Evolutionary conservation across 2,113 vertebrate species (phyloP), one percentile per base, ranked within the genome.

Genomic region (Sphaerodactylus townsendi): DNA sequence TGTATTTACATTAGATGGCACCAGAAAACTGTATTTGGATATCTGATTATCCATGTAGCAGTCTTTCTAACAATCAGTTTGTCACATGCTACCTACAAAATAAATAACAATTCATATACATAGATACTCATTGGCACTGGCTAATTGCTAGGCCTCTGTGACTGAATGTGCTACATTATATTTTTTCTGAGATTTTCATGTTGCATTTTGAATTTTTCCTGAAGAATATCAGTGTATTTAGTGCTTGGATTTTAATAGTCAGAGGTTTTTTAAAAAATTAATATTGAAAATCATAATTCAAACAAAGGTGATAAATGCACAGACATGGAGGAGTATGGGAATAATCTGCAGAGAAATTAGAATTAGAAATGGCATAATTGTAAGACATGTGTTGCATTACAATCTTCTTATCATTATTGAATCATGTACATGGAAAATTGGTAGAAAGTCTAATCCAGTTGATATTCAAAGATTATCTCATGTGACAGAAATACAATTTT

Each of bases 281-380:
- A 81, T 77, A 71, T 90, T 91, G 84, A 70, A 82, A 80, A 64
- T 17, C 48, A 91, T 78, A 44, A 14, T 62, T 72, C 82, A 83
- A 2, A 13, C 83, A 77, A 28, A 21, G 10, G 1, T 8, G 83
- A 71, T 70, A 84, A 84, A 89, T 81, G 81, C 0, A 0, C 46
- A 71, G 81, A 85, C 74, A 53, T 0, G 64, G 82, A 87, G 83
- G 1, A 23, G 59, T 85, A 75, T 35, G 82, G 84, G 28, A 1
- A 35, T 82, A 88, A 92, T 89, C 74, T 53, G 0, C 86, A 77
- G 86, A 80, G 59, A 82, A 89, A 78, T 84, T 23, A 77, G 83
- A 87, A 87, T 85, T 87, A 91, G 82, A 75, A 74, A 89, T 80
- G 66, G 25, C 44, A 48, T 75, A 79, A 44, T 75, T 74, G 81